These are phyloP conservation scores for Trachemys scripta DNA, from an alignment of 2,113 vertebrate species.

Conservation along the genomic window DNA sequence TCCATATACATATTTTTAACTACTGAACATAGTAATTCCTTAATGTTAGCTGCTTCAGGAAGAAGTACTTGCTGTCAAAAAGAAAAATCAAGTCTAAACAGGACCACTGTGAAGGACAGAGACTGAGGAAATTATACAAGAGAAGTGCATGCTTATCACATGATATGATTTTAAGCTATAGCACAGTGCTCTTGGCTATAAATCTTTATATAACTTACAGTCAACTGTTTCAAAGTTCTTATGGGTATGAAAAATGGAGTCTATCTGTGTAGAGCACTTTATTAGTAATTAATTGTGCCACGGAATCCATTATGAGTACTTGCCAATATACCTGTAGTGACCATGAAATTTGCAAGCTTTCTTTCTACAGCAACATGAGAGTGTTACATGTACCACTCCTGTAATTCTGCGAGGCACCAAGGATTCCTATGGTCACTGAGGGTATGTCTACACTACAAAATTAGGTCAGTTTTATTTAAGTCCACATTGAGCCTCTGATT, in stretches of 20 bases:
- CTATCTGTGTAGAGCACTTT: constrained; percentile 15
- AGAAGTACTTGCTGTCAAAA: constrained; percentile 22
- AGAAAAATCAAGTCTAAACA: constrained; percentile 60
- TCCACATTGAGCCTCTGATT: no score
- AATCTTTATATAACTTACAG: background rate
- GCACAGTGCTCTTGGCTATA: background rate
- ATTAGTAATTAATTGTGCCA: constrained; percentile 14
- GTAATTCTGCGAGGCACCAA: background rate
- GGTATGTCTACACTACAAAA: no score
- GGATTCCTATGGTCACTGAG: background rate
- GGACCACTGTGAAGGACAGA: constrained; percentile 41
- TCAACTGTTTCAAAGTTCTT: background rate
- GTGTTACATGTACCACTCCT: background rate
- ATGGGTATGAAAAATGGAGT: background rate
- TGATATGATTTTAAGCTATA: background rate
- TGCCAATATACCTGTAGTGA: background rate
- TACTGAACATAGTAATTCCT: constrained; percentile 23
- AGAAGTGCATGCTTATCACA: background rate
- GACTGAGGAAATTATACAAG: constrained; percentile 18
- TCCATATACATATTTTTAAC: constrained; percentile 55
- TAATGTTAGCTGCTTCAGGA: constrained; percentile 31
- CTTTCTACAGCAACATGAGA: background rate
- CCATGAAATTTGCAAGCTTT: background rate
- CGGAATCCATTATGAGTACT: background rate
- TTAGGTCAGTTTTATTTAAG: no score